Conservation (phyloP, 1,140 invertebrate genomes). For the Drosophila willistoni region DNA sequence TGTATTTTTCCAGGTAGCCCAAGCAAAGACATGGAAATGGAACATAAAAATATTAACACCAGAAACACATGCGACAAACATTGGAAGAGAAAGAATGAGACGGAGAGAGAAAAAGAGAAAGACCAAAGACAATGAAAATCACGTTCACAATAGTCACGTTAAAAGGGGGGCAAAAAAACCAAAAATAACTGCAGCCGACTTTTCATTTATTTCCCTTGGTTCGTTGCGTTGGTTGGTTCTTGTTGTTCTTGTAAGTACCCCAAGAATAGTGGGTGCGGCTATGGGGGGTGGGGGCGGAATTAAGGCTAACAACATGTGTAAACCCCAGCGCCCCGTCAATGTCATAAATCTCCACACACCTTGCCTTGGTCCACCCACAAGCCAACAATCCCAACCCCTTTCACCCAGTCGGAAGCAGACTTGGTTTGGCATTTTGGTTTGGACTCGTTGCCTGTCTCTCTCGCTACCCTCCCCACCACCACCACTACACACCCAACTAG, state of each 20-base stretch:
- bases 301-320: conserved; percentile 58
- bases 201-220: conserved; percentile 28
- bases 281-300: background rate
- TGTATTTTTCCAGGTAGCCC: conserved; percentile 25
- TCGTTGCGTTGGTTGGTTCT: conserved; percentile 16
- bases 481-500: background rate
- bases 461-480: background rate
- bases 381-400: conserved; percentile 22
- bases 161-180: conserved; percentile 21
- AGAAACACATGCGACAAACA: conserved; percentile 33
- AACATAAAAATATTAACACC: conserved; percentile 67
- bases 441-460: conserved; percentile 26
- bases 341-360: conserved; percentile 73
- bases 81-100: background rate
- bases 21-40: conserved; percentile 18
- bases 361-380: conserved; percentile 49
- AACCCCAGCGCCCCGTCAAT: conserved; percentile 50
- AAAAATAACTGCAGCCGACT: conserved; percentile 43
- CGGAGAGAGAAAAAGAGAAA: background rate
- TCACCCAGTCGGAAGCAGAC: conserved; percentile 51
- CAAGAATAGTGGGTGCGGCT: background rate
- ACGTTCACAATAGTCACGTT: conserved; percentile 64
- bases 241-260: background rate
- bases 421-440: conserved; percentile 24
- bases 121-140: conserved; percentile 29